Evolutionary conservation across 2,888 invertebrate genomes (phyloP), one percentile per base, ranked within the genome.

Genomic region (Cheilosia urbana): DNA sequence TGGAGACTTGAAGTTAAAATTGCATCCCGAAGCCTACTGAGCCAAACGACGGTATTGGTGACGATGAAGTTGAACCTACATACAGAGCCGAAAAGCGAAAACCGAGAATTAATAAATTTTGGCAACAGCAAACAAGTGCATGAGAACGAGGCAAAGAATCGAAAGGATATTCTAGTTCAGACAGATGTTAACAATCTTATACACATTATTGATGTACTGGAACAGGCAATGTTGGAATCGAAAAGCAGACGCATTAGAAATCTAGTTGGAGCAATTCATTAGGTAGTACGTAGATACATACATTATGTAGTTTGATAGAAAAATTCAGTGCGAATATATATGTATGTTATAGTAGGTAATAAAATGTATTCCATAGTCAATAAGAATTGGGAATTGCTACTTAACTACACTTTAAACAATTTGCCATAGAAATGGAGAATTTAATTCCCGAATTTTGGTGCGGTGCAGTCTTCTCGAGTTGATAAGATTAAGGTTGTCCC

Each of bases 1-100:
- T 95, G 95, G 95, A 93, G 95, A 87, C 93, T 95, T 88, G 95
- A 95, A 92, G 93, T 94, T 5, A 94, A 94, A 93, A 92, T 94
- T 57, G 93, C 94, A 15, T 94, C 95, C 0, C 93, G 95, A 87
- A 92, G 94, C n/a, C 89, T 94, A 27, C 89, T 94, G 42, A 91
- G 93, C 19, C 95, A 95, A 91, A 92, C 93, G 0, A 93, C 93
- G n/a, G 94, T 95, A 1, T 88, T 94, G 4, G 91, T 95, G 24
- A 93, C 94, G 3, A 92, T 95, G 91, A 94, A 95, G 89, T 90
- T 95, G 17, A 91, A 92, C 27, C 88, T 94, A 21, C 93, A 93
- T 87, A 90, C 90, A 0, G 92, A 92, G 83, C 90, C 91, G 2
- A 90, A 91, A 27, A 90, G 90, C 42, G 92, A 92, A 75, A 91